Conservation (phyloP, 2,888 invertebrate species). For the Actias luna region DNA sequence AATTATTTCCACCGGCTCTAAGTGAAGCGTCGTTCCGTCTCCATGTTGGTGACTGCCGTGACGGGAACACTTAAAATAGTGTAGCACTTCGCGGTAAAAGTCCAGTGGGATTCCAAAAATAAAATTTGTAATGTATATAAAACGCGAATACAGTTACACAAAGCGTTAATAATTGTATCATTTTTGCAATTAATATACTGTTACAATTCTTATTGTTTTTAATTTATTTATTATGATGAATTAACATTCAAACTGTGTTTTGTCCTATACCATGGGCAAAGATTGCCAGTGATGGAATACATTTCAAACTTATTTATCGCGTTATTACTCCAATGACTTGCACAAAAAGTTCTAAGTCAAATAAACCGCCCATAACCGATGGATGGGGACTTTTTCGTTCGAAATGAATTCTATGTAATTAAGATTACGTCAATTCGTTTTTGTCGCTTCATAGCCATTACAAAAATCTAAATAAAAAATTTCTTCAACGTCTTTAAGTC, state of each 20-base stretch:
- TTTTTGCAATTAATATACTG: background rate
- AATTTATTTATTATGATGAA: background rate
- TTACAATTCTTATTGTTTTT: background rate
- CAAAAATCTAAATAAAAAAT: background rate
- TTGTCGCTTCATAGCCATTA: slow-evolving; percentile 22
- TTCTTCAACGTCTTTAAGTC: background rate
- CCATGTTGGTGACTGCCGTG: slow-evolving; percentile 34
- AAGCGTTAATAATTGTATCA: background rate
- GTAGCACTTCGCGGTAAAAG: slow-evolving; percentile 46
- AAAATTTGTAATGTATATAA: slow-evolving; percentile 21
- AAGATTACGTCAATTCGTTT: slow-evolving; percentile 36
- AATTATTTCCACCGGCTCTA: slow-evolving; percentile 43
- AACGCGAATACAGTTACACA: slow-evolving; percentile 4
- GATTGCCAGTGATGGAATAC: slow-evolving; percentile 21
- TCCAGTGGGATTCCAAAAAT: slow-evolving; percentile 47
- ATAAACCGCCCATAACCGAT: slow-evolving; percentile 5
- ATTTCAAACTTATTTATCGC: slow-evolving; percentile 49
- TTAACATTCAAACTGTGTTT: too few relatives aligned
- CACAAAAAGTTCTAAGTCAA: slow-evolving; percentile 33
- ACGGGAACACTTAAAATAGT: slow-evolving; percentile 52
- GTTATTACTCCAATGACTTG: slow-evolving; percentile 57
- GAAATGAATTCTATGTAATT: slow-evolving; percentile 20
- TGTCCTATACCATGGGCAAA: too few relatives aligned
- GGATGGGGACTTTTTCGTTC: slow-evolving; percentile 25
- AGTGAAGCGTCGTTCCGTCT: slow-evolving; percentile 42